Conservation (phyloP, 1,140 invertebrate species). For the Bicyclus anynana region DNA sequence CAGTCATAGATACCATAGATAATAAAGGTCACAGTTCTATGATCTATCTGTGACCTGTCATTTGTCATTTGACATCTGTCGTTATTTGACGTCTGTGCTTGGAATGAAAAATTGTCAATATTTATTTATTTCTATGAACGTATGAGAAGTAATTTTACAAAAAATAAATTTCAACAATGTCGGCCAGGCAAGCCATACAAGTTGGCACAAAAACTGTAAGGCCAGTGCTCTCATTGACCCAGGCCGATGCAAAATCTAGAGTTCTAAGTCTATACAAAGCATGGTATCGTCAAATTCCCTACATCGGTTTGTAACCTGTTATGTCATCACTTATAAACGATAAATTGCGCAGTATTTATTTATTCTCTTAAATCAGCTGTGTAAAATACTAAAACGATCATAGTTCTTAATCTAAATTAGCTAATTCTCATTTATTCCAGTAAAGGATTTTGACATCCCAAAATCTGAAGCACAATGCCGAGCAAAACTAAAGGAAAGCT, state of each 20-base stretch:
- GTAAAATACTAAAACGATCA: background rate
- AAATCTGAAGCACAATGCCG: slow-evolving; percentile 83
- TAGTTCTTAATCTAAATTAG: background rate
- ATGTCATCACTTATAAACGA: slow-evolving; percentile 53
- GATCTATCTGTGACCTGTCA: too few species aligned
- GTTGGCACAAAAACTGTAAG: slow-evolving; percentile 84
- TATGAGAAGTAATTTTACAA: background rate
- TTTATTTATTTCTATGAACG: too few species aligned
- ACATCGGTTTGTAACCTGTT: slow-evolving; percentile 81
- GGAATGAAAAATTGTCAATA: too few species aligned
- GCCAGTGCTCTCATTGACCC: slow-evolving; percentile 89
- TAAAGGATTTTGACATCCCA: slow-evolving; percentile 88
- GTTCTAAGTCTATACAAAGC: slow-evolving; percentile 94
- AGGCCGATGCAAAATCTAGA: slow-evolving; percentile 86
- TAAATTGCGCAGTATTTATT: background rate
- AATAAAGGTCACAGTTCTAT: too few species aligned
- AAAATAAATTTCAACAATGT: slow-evolving; percentile 44
- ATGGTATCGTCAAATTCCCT: slow-evolving; percentile 91
- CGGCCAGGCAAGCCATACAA: slow-evolving; percentile 77
- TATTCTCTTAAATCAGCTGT: slow-evolving; percentile 1
- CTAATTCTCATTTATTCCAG: slow-evolving; percentile 77
- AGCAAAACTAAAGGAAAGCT: slow-evolving; percentile 87
- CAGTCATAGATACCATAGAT: too few species aligned
- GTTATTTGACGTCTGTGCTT: too few species aligned
- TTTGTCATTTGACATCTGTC: too few species aligned